Evolutionary conservation across 2,113 vertebrate species (phyloP), one percentile per base, ranked within the genome.

Genomic region (Scartelaos histophorus): DNA sequence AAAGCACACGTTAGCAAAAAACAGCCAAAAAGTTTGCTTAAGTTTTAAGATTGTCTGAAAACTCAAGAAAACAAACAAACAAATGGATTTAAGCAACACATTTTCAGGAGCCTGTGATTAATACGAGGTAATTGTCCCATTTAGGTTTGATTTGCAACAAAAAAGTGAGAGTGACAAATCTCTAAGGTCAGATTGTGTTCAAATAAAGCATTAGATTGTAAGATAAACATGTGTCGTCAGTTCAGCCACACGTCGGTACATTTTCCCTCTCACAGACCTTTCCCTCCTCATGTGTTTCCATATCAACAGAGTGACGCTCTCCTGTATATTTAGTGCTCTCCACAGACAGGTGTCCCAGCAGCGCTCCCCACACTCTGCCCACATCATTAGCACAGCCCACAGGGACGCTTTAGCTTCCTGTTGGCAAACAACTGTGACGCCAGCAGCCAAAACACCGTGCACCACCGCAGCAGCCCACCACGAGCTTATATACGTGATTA

Each of bases 311-410:
- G 61, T 43, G 61, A 64, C 34, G 61, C 17, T 10, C 17, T 12
- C 1, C 34, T 64, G 29, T 64, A 35, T 11, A 43, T 64, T 64
- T 43, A 64, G 17, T 38, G 34, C 17, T 21, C 61, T 35, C 61
- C 17, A 43, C 29, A 38, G 61, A 38, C 15, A 64, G 61, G 17
- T 64, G 61, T 64, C 61, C 61, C 61, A n/a, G 61, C 34, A 43
- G 35, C 34, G 43, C 17, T 35, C 60, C 60, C 60, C 29, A 10
- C 16, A 2, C 29, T 15, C 24, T 17, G 15, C 25, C 7, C 25
- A 29, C 58, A 61, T 61, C 16, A 38, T 64, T 38, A 38, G 3
- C 34, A 22, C 61, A 13, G 61, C 16, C 34, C 56, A 13, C 61
- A 4, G 61, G 61, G 10, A 35, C 2, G 9, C 9, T 17, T 64